Conservation (phyloP, 1,140 invertebrate genomes). For the Leptinotarsa undecemlineata region DNA sequence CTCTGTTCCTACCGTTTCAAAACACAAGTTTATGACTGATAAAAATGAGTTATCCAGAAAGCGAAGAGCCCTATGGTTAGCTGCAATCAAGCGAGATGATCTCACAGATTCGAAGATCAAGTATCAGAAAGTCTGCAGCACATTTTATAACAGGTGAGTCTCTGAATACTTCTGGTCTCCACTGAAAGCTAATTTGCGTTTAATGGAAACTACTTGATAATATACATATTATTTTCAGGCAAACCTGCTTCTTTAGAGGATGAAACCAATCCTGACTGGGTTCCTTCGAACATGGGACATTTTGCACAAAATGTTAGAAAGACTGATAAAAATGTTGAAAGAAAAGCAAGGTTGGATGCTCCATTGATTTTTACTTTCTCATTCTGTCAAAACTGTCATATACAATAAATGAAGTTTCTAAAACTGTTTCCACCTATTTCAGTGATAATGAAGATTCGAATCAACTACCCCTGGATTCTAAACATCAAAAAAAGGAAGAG, state of each 20-base stretch:
- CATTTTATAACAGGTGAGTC: not conserved
- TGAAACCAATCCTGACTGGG: conserved; percentile 2
- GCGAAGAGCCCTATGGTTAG: not conserved
- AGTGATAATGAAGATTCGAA: too few relatives aligned
- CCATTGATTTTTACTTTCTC: too few relatives aligned
- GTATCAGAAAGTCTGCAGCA: not conserved
- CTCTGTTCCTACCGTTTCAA: not conserved
- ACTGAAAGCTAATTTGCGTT: not conserved
- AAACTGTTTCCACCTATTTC: too few relatives aligned
- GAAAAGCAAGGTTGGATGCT: too few relatives aligned
- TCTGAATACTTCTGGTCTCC: not conserved
- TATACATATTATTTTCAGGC: not conserved
- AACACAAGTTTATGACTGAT: not conserved
- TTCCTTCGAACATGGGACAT: not conserved
- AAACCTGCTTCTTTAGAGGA: not conserved
- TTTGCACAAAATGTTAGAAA: not conserved
- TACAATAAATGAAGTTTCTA: too few relatives aligned
- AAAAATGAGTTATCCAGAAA: not conserved
- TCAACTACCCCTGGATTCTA: too few relatives aligned
- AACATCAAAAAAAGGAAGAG: too few relatives aligned
- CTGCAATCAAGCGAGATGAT: not conserved
- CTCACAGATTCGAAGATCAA: conserved; percentile 1
- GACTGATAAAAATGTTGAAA: not conserved
- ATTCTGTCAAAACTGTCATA: too few relatives aligned
- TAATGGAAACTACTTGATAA: not conserved